A percentile compares a stretch with the other conserved stretches of the same genome.
phyloP scores from a whole-genome alignment of 92 coral and sea anemone genomes.

The Palythoa grandis region DNA sequence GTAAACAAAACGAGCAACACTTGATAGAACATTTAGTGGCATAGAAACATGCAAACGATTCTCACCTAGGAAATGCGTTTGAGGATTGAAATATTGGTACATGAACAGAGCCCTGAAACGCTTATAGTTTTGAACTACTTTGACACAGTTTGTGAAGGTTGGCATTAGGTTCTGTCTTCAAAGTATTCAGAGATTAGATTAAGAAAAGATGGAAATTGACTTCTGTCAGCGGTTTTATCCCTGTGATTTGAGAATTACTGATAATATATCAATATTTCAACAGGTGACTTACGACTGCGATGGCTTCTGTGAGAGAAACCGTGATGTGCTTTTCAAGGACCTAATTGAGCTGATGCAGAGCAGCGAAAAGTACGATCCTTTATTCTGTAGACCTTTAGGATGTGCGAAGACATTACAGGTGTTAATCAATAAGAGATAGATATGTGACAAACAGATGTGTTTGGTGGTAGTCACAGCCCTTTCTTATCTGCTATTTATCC shows the following conservation, averaged over 20 bases:
- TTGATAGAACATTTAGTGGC: too few relatives aligned
- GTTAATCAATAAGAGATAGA: too few relatives aligned
- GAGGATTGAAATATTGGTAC: too few relatives aligned
- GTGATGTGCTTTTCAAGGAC: constrained; percentile 95
- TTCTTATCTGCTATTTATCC: not conserved
- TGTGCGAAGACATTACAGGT: not conserved
- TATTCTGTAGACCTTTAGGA: not conserved
- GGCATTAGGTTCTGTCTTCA: too few relatives aligned
- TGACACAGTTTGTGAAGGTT: too few relatives aligned
- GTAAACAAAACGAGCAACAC: too few relatives aligned
- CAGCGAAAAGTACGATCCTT: constrained; percentile 78
- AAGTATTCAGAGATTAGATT: too few relatives aligned
- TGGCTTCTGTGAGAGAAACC: constrained; percentile 98
- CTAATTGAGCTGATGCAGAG: constrained; percentile 98
- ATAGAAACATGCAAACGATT: too few relatives aligned
- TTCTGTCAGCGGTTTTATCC: not conserved
- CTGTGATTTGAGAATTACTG: too few relatives aligned
- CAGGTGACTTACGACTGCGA: constrained; percentile 90
- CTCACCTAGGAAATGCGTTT: too few relatives aligned
- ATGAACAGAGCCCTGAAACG: too few relatives aligned
- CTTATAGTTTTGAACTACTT: too few relatives aligned
- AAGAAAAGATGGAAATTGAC: not conserved
- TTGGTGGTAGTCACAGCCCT: not conserved
- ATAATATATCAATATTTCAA: not conserved
- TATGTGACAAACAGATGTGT: not conserved